phyloP scores from a whole-genome alignment of 2,888 invertebrate genomes.

The Drosophila multiciliata region DNA sequence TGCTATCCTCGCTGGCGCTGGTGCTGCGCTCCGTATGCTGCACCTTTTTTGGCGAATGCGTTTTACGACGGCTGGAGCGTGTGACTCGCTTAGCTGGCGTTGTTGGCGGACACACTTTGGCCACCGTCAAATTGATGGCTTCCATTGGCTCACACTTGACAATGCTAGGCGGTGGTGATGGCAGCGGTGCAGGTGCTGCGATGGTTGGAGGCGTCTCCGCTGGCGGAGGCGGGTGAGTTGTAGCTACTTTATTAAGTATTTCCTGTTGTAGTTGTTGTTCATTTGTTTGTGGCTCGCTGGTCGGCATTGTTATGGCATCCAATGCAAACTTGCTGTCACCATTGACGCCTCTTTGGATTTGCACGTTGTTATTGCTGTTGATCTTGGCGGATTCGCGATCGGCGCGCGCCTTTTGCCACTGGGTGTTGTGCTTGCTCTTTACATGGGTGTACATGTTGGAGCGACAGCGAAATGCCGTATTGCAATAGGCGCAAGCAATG shows the following conservation, averaged over 20 bases:
- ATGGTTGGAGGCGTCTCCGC: background rate
- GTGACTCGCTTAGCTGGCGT: slow-evolving; percentile 36
- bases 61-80: slow-evolving; percentile 71
- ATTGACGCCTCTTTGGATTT: slow-evolving; percentile 48
- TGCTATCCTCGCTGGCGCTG: slow-evolving; percentile 53
- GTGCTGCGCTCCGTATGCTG: slow-evolving; percentile 49
- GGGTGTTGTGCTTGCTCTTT: slow-evolving; percentile 65
- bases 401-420: slow-evolving; percentile 71
- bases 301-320: slow-evolving; percentile 26
- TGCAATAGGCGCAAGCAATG: slow-evolving; percentile 68
- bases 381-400: slow-evolving; percentile 69
- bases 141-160: slow-evolving; percentile 50
- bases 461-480: slow-evolving; percentile 73
- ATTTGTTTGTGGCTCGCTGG: slow-evolving; percentile 2
- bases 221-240: background rate
- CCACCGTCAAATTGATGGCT: slow-evolving; percentile 63
- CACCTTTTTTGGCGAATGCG: slow-evolving; percentile 68
- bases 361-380: slow-evolving; percentile 51
- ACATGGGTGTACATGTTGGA: slow-evolving; percentile 75
- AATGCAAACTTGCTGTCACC: slow-evolving; percentile 37
- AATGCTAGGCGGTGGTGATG: slow-evolving; percentile 5
- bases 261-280: slow-evolving; percentile 4
- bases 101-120: slow-evolving; percentile 34
- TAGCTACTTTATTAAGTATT: background rate
- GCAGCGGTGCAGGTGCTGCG: background rate